Evolutionary conservation across 2,888 invertebrate species (phyloP).

Genomic region (Drosophila kuntzei): DNA sequence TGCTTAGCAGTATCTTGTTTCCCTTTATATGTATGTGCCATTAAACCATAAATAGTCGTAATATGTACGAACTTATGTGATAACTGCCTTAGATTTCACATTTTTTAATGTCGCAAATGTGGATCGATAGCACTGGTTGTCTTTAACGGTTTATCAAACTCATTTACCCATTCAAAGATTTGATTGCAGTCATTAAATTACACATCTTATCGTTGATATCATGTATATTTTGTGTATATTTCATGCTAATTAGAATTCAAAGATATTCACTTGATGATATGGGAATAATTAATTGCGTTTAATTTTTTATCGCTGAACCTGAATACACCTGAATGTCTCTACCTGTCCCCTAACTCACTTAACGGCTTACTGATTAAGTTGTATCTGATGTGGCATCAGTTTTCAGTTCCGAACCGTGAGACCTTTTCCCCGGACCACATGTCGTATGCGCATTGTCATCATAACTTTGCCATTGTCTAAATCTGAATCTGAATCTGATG

Average conservation of each 20-base stretch:
- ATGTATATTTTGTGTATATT: conserved; percentile 51
- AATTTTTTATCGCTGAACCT: conserved; percentile 55
- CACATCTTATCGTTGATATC: conserved; percentile 60
- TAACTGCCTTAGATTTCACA: conserved; percentile 26
- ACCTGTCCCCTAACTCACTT: conserved; percentile 37
- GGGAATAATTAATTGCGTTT: conserved; percentile 72
- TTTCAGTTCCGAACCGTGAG: conserved; percentile 45
- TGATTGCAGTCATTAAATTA: conserved; percentile 66
- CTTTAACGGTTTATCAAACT: conserved; percentile 52
- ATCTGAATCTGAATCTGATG: conserved; percentile 56
- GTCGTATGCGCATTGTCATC: conserved; percentile 74
- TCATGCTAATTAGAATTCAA: conserved; percentile 70
- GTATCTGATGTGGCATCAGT: conserved; percentile 64
- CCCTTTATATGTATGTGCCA: conserved; percentile 18
- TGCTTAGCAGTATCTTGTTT: conserved; percentile 1
- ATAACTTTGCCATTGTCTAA: conserved; percentile 62
- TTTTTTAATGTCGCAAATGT: conserved; percentile 35
- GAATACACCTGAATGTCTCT: conserved; percentile 19
- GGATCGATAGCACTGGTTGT: conserved; percentile 53
- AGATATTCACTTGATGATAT: conserved; percentile 69
- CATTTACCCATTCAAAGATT: conserved; percentile 25
- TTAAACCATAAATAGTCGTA: conserved; percentile 31
- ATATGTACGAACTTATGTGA: conserved; percentile 13
- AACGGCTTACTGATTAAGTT: conserved; percentile 69
- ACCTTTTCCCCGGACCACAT: conserved; percentile 28